Evolutionary conservation across 1,140 invertebrate species (phyloP).

Genomic region (Gryllus bimaculatus): DNA sequence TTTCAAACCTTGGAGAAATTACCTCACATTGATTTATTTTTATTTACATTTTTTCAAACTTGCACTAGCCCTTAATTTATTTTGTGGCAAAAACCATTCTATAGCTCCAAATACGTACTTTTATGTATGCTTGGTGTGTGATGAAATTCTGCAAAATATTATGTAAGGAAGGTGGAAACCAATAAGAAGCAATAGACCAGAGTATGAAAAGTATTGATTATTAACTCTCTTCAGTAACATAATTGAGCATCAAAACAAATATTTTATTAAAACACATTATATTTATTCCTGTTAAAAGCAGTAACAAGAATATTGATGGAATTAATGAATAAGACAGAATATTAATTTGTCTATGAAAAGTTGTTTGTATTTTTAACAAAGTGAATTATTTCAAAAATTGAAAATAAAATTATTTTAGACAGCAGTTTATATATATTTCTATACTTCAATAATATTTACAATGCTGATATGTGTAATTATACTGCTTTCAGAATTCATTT

Average conservation of each 20-base stretch:
- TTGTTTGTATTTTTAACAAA: background rate
- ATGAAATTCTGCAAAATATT: no score
- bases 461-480: conserved; percentile 2
- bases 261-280: background rate
- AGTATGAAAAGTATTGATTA: no score
- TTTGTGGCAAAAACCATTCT: no score
- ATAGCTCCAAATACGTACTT: no score
- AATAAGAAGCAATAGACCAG: no score
- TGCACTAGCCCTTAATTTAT: no score
- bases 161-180: no score
- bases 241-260: background rate
- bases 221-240: background rate
- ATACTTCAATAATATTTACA: background rate
- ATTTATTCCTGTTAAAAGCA: background rate
- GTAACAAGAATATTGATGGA: background rate
- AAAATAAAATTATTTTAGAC: background rate
- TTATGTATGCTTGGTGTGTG: no score
- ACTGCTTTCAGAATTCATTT: background rate
- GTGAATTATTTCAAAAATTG: background rate
- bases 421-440: background rate
- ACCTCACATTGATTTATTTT: no score
- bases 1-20: no score
- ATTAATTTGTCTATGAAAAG: background rate
- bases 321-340: background rate
- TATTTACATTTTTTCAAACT: no score